Conservation (phyloP, 64 coral and sea anemone species). For the Montipora foliosa region DNA sequence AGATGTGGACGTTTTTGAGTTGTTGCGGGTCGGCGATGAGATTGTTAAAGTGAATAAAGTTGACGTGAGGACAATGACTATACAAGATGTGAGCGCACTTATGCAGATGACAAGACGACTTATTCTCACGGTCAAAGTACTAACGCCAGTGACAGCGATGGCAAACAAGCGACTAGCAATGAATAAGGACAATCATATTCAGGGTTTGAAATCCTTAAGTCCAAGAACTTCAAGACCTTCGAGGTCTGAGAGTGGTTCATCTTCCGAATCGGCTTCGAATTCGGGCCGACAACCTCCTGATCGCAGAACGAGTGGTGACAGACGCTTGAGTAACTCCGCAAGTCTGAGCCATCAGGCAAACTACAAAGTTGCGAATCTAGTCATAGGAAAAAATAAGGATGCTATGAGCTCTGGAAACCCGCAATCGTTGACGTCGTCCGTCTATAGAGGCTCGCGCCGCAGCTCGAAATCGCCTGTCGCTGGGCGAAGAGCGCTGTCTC, state of each 20-base stretch:
- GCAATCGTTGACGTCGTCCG: slow-evolving; percentile 51
- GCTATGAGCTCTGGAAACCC: slow-evolving; percentile 60
- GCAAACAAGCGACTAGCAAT: slow-evolving; percentile 28
- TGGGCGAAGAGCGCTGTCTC: slow-evolving; percentile 89
- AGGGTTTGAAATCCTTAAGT: slow-evolving; percentile 33
- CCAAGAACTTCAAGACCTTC: slow-evolving; percentile 49
- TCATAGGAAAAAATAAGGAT: slow-evolving; percentile 94
- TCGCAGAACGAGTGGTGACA: slow-evolving; percentile 28
- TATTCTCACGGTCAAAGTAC: slow-evolving; percentile 95
- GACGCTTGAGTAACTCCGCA: slow-evolving; percentile 50
- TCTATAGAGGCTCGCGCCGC: slow-evolving; percentile 52
- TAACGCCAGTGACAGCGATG: slow-evolving; percentile 84
- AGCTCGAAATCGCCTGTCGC: slow-evolving; percentile 85
- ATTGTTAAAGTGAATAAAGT: slow-evolving; percentile 98
- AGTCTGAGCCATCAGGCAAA: slow-evolving; percentile 87
- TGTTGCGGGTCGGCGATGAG: slow-evolving; percentile 97
- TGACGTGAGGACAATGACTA: slow-evolving; percentile 91
- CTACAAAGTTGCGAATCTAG: slow-evolving; percentile 97
- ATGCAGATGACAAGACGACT: slow-evolving; percentile 98
- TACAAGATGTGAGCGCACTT: slow-evolving; percentile 97
- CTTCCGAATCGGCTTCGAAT: slow-evolving; percentile 54
- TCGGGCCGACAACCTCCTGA: slow-evolving; percentile 53
- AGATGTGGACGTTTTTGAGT: slow-evolving; percentile 96
- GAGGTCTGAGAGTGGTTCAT: slow-evolving; percentile 43
- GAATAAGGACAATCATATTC: slow-evolving; percentile 44